These are phyloP conservation scores for Rhincodon typus DNA, from an alignment of 2,797 vertebrate species.

Conservation along the genomic window DNA sequence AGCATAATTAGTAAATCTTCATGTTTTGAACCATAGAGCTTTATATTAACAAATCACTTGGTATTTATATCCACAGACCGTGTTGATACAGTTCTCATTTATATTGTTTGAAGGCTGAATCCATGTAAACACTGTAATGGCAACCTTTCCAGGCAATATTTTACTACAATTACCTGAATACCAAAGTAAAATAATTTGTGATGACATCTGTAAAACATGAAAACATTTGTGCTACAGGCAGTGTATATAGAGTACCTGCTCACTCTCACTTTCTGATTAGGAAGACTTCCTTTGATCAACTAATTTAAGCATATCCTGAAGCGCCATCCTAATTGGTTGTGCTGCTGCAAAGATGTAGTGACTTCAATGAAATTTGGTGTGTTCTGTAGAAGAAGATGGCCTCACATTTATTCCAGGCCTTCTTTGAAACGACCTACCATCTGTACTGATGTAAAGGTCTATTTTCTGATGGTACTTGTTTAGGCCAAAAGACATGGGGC, in stretches of 20 bases:
- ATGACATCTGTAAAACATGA: constrained; percentile 29
- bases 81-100: neutral
- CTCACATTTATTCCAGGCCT: neutral
- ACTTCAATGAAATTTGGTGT: constrained; percentile 19
- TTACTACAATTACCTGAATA: neutral
- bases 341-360: neutral
- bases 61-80: neutral
- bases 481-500: neutral
- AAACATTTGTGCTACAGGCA: constrained; percentile 27
- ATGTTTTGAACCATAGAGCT: neutral
- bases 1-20: constrained; percentile 23
- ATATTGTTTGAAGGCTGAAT: neutral
- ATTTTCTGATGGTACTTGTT: neutral
- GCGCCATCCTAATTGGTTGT: constrained; percentile 13
- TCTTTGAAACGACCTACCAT: constrained; percentile 14
- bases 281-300: constrained; percentile 27
- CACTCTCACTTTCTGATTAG: constrained; percentile 26
- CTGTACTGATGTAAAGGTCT: neutral
- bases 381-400: neutral
- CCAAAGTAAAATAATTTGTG: neutral
- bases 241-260: neutral
- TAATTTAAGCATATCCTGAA: constrained; percentile 20
- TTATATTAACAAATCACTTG: constrained; percentile 1
- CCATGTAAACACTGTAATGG: neutral
- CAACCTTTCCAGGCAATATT: neutral